phyloP scores from a whole-genome alignment of 2,797 vertebrate species.

The Lutjanus argentimaculatus region DNA sequence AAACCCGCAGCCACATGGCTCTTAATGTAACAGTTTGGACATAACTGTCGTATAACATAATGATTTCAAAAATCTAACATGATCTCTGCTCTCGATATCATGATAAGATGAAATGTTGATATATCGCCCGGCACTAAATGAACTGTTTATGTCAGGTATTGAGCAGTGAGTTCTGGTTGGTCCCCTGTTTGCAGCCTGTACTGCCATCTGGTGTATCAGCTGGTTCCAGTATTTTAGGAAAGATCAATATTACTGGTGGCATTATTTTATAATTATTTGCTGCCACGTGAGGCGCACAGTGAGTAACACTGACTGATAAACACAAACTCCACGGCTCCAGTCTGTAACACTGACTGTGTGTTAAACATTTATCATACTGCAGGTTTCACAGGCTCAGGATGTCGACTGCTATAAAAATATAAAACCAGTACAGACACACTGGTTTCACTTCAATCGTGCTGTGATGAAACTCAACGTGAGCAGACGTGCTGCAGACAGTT shows the following conservation, averaged over 20 bases:
- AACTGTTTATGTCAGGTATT: no score
- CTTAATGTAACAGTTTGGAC: no score
- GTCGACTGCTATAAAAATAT: not conserved
- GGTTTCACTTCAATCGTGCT: not conserved
- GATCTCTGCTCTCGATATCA: no score
- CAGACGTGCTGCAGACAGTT: not conserved
- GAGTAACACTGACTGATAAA: not conserved
- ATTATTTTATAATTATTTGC: constrained; percentile 1
- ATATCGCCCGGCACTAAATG: no score
- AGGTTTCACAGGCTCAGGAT: not conserved
- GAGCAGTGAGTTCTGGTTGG: not conserved
- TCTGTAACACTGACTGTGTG: not conserved
- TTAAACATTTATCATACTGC: not conserved
- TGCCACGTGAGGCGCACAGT: not conserved
- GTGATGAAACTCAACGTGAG: not conserved
- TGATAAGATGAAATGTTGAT: no score
- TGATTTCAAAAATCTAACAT: no score
- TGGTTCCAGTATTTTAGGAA: not conserved
- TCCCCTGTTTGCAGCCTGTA: not conserved
- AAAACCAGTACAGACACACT: no score
- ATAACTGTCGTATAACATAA: no score
- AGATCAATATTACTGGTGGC: not conserved
- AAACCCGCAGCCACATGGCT: no score
- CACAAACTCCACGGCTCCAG: not conserved
- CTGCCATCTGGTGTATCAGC: not conserved